Percentiles rank a stretch among this genome's conserved stretches.
These are phyloP conservation scores for Columba livia DNA, from an alignment of 2,113 vertebrate genomes.

Conservation along the genomic window DNA sequence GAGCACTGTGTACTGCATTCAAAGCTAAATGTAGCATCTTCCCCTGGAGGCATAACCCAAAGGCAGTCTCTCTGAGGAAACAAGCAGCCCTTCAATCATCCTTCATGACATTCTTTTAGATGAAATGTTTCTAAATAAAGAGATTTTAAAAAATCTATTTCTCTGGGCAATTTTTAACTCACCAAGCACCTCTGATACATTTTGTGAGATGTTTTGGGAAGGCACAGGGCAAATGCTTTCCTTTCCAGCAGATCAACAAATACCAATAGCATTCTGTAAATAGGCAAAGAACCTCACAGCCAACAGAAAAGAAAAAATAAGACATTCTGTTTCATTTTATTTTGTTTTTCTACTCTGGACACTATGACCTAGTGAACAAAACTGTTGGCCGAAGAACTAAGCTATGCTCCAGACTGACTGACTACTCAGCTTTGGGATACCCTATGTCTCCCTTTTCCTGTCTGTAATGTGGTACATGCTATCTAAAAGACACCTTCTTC, in stretches of 20 bases:
- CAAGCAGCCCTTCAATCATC: not conserved
- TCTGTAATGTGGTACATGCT: accelerated
- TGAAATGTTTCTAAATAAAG: not conserved
- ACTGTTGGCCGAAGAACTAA: not conserved
- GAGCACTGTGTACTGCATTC: not conserved
- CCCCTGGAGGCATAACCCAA: not conserved
- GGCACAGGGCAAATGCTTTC: not conserved
- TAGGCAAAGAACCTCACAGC: not conserved
- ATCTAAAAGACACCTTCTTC: not conserved
- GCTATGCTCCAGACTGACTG: not conserved
- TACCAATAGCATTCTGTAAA: not conserved
- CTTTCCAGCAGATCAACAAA: not conserved
- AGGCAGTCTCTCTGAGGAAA: not conserved
- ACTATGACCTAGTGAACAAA: not conserved
- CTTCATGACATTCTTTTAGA: not conserved
- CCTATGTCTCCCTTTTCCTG: not conserved
- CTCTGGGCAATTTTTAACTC: not conserved
- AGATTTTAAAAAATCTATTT: not conserved
- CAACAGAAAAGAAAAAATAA: not conserved
- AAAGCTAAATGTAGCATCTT: not conserved
- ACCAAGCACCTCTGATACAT: not conserved
- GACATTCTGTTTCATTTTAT: too few species aligned
- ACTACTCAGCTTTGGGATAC: not conserved
- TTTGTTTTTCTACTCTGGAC: not conserved
- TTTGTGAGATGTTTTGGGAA: not conserved